Conservation (phyloP, 2,797 vertebrate genomes). For the Cyprinodon diabolis region DNA sequence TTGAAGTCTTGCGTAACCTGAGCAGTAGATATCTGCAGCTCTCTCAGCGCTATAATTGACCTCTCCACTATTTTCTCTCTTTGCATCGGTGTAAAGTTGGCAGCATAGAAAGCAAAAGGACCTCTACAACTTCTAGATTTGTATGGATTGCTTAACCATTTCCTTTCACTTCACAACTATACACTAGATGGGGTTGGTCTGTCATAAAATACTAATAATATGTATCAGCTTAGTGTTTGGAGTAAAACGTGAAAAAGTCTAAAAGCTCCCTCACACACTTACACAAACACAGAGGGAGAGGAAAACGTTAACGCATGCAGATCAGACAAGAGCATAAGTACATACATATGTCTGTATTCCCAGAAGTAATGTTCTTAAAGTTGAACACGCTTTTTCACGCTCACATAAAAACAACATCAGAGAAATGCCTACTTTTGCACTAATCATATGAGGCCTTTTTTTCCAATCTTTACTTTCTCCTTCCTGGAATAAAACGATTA, state of each 20-base stretch:
- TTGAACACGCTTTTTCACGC: slow-evolving; percentile 24
- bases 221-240: background rate
- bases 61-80: no score
- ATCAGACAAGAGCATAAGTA: slow-evolving; percentile 27
- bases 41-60: no score
- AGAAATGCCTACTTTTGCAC: slow-evolving; percentile 16
- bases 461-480: slow-evolving; percentile 12
- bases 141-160: background rate
- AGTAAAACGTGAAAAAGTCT: background rate
- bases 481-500: slow-evolving; percentile 45
- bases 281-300: background rate
- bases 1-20: no score
- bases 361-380: slow-evolving; percentile 35
- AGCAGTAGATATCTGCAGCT: no score
- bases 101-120: background rate
- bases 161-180: background rate
- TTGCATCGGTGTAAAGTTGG: background rate
- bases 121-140: background rate
- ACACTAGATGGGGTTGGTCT: background rate
- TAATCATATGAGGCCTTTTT: slow-evolving; percentile 29
- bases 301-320: slow-evolving; percentile 23
- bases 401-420: slow-evolving; percentile 17
- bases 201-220: background rate
- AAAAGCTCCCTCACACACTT: background rate
- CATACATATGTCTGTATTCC: slow-evolving; percentile 29